phyloP scores from a whole-genome alignment of 2,797 vertebrate genomes.

The Leuciscus waleckii region DNA sequence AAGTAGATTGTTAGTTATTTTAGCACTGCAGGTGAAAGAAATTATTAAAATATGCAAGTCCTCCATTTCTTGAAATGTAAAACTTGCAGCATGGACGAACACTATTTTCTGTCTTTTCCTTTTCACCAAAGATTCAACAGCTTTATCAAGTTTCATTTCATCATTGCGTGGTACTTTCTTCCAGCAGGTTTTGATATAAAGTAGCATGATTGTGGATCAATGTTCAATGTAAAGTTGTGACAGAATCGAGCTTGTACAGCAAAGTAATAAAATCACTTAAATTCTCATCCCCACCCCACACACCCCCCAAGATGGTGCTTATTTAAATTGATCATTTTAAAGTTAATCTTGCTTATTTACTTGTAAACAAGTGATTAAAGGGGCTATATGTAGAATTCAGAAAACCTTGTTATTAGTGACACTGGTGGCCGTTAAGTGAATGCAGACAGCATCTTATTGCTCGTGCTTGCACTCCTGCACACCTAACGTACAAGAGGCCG shows the following conservation, averaged over 20 bases:
- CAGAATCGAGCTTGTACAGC: slow-evolving; percentile 69
- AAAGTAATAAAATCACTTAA: slow-evolving; percentile 73
- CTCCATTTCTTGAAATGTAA: slow-evolving; percentile 28
- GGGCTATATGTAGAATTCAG: not conserved
- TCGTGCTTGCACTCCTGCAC: too few relatives aligned
- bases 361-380: not conserved
- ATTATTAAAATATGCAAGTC: slow-evolving; percentile 60
- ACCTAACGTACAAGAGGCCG: too few relatives aligned
- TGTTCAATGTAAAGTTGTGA: slow-evolving; percentile 68
- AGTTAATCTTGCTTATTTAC: not conserved
- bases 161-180: slow-evolving; percentile 48
- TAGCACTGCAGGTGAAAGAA: slow-evolving; percentile 4
- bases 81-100: not conserved
- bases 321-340: not conserved
- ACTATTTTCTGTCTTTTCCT: slow-evolving; percentile 42
- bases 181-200: slow-evolving; percentile 54
- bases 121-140: slow-evolving; percentile 73
- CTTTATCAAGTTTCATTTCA: slow-evolving; percentile 67
- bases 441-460: not conserved
- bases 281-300: not conserved
- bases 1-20: slow-evolving; percentile 36
- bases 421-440: not conserved
- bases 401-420: not conserved
- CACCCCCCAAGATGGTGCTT: not conserved
- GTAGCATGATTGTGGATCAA: slow-evolving; percentile 71